Conservation (phyloP, 2,888 invertebrate genomes). For the Luffia ferchaultella region DNA sequence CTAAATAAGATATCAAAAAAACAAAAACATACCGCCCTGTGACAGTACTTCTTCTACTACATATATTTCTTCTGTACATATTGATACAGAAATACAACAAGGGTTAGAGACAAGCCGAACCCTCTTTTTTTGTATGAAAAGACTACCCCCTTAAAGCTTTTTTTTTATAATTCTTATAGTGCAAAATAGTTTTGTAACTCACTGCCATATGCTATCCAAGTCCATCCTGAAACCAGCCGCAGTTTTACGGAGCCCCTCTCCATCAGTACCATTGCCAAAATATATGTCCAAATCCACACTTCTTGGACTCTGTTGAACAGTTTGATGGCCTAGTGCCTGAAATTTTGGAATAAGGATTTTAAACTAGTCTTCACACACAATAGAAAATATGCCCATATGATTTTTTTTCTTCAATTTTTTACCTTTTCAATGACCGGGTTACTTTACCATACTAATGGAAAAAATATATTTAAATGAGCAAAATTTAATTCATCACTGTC, state of each 20-base stretch:
- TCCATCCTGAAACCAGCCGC: conserved; percentile 58
- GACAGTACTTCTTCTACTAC: no score
- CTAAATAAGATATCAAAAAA: no score
- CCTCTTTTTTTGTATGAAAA: no score
- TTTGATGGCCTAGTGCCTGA: conserved; percentile 50
- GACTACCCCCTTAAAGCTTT: no score
- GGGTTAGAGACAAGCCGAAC: no score
- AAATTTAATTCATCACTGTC: no score
- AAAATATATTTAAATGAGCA: not conserved
- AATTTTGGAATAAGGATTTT: conserved; percentile 2
- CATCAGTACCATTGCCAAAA: conserved; percentile 42
- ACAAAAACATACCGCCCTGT: no score
- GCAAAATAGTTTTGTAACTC: conserved; percentile 27
- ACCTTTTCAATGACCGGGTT: not conserved
- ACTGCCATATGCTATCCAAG: conserved; percentile 55
- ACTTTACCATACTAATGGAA: no score
- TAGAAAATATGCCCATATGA: not conserved
- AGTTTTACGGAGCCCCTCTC: conserved; percentile 31
- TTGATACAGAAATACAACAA: no score
- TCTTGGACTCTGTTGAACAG: conserved; percentile 34
- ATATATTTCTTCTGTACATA: no score
- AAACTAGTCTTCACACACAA: not conserved
- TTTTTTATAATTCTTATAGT: not conserved
- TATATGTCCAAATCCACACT: conserved; percentile 54
- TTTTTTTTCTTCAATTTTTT: not conserved